A percentile compares a stretch with the other conserved stretches of the same genome.
Conservation (phyloP, 1,140 invertebrate species). For the Drosophila kohkoa region DNA sequence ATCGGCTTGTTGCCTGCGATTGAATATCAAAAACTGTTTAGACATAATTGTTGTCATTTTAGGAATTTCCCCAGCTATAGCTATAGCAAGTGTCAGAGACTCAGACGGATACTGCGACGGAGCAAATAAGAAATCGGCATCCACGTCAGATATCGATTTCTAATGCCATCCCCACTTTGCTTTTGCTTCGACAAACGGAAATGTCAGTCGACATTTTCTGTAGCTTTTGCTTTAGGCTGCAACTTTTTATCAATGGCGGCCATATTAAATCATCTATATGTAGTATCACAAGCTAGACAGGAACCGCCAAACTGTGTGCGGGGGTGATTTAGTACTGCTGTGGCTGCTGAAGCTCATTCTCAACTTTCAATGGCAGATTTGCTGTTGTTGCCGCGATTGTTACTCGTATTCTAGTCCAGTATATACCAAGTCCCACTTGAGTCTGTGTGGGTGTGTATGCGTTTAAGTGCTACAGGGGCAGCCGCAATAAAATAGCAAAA, state of each 20-base stretch:
- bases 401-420: constrained; percentile 42
- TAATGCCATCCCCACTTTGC: neutral
- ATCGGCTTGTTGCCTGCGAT: constrained; percentile 56
- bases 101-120: neutral
- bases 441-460: constrained; percentile 23
- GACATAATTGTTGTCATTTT: constrained; percentile 77
- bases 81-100: constrained; percentile 8
- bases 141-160: constrained; percentile 67
- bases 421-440: constrained; percentile 46
- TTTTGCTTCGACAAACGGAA: constrained; percentile 37
- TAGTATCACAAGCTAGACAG: constrained; percentile 3
- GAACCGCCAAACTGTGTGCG: neutral
- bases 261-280: constrained; percentile 64
- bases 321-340: constrained; percentile 6
- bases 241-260: constrained; percentile 48
- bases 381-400: constrained; percentile 44
- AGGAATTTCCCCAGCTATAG: constrained; percentile 39
- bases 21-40: constrained; percentile 76
- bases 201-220: constrained; percentile 35
- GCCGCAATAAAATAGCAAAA: constrained; percentile 64
- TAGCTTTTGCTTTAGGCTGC: constrained; percentile 18
- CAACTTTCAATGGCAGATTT: constrained; percentile 71
- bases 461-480: constrained; percentile 44
- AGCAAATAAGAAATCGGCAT: constrained; percentile 22
- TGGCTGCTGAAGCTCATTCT: constrained; percentile 43